Base-by-base conservation (phyloP, 1,140 invertebrate species). In the Drosophila nebulosa region DNA sequence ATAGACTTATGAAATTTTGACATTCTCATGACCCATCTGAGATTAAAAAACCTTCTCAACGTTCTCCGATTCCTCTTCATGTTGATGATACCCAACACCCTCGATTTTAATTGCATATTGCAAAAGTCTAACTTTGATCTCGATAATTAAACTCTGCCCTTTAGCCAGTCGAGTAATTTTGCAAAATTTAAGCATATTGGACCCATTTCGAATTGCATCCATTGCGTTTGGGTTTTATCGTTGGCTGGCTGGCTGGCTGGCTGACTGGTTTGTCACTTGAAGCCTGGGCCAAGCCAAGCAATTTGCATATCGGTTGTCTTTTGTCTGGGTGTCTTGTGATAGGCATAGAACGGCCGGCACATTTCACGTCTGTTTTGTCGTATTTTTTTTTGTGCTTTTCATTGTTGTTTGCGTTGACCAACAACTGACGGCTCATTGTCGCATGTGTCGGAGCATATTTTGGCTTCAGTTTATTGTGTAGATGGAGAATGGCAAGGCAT, bases 241-340 rank as follows among this genome's bases (percentile, higher is more conserved):
- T 12, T 12, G 18, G 51, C 39, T 39, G 35, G 32, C 16, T 16
- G 7, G 46, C 12, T 3, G 51, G 42, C 27, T 10, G 27, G 27
- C 10, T 30, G 27, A 2, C 27, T 59, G 18, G 61, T 65, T 67
- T 74, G 80, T 85, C 79, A 84, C 69, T 80, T 36, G 79, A 67
- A 74, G 79, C 56, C 74, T 66, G n/a, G n/a, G 52, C 27, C 10
- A 4, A 10, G 59, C 18, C 74, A 77, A 83, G 81, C 69, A 78
- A 86, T 86, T 86, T 86, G 83, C 83, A 86, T 86, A 88, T 86
- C 83, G 88, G 74, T 69, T 64, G 50, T 57, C 55, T 64, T 53
- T 69, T 55, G 50, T 56, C 64, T 74, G 70, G 64, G 58, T 60
- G 74, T 78, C 77, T 79, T 60, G 65, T 71, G 80, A 85, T 85